Evolutionary conservation across 2,797 vertebrate genomes (phyloP), one percentile per base, ranked within the genome.

Genomic region (Remorina albescens): DNA sequence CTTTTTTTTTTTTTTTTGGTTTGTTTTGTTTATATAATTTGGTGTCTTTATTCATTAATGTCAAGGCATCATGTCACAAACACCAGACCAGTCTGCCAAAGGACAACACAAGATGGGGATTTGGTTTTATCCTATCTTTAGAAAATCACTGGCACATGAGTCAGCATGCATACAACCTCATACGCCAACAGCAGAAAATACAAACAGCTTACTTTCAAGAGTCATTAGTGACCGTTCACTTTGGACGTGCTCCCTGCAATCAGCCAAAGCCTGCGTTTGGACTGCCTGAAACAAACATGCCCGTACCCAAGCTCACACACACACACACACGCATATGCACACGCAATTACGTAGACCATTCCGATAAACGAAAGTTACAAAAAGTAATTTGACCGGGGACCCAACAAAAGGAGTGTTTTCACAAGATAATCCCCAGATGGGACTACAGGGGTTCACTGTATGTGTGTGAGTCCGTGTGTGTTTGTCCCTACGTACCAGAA

Each of bases 371-470:
- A 83, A 67, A 63, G 78, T 80, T 86, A 73, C 80, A 70, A 86
- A 89, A 88, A 93, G 88, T 88, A 86, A 93, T 93, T 93, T 89
- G 85, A 91, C 87, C 83, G 76, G 67, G 76, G 82, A n/a, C 86
- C 85, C 83, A 91, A 93, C 86, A 92, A 93, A 92, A 91, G 88
- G 74, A 86, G 84, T 91, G 88, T 93, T 93, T 94, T 90, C 84
- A 78, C 66, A 71, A 83, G 83, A 88, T 93, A 93, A 94, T 93
- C 91, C 88, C 82, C 67, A 70, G 39, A 78, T 70, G 67, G 74
- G 85, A 76, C 81, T 81, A 81, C 72, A 81, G 71, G 49, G 80
- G 76, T 77, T 86, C 66, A n/a, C n/a, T 62, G 41, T 50, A 41
- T n/a, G 57, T 56, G 60, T 60, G 59, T 46, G 13, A 44, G 61